Evolutionary conservation across 2,888 invertebrate genomes (phyloP).

Genomic region (Agapostemon virescens): DNA sequence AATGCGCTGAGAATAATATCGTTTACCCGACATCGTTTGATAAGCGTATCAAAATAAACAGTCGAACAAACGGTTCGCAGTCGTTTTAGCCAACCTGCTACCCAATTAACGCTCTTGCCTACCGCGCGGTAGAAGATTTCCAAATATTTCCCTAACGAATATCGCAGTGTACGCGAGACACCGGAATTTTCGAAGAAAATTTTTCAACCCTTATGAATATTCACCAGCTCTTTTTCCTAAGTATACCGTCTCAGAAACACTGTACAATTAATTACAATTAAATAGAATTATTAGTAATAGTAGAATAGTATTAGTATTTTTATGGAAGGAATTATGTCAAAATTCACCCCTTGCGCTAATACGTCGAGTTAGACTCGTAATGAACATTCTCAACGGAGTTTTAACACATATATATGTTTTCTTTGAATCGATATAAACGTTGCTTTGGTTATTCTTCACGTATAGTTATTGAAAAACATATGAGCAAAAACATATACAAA

Average conservation of each 20-base stretch:
- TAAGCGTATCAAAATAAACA: slow-evolving; percentile 44
- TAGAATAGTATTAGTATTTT: neutral
- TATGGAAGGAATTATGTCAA: neutral
- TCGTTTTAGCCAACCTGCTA: neutral
- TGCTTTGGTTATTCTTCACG: too few relatives aligned
- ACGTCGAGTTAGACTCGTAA: too few relatives aligned
- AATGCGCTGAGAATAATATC: slow-evolving; percentile 57
- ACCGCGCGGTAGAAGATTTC: neutral
- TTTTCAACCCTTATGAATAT: neutral
- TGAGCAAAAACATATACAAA: too few relatives aligned
- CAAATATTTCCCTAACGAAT: neutral
- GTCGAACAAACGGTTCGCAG: slow-evolving; percentile 8
- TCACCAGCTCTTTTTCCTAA: neutral
- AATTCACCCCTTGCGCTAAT: too few relatives aligned
- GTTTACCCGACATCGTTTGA: slow-evolving; percentile 39
- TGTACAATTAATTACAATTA: too few relatives aligned
- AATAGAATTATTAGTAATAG: too few relatives aligned
- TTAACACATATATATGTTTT: too few relatives aligned
- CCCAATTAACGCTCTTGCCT: slow-evolving; percentile 12
- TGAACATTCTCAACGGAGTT: too few relatives aligned
- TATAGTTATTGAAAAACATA: too few relatives aligned
- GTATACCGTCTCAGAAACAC: neutral
- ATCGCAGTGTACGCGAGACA: too few relatives aligned
- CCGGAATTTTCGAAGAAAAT: neutral
- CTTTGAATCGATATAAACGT: too few relatives aligned